Evolutionary conservation across 2,113 vertebrate species (phyloP), one percentile per base, ranked within the genome.

Genomic region (Hippocampus abdominalis): DNA sequence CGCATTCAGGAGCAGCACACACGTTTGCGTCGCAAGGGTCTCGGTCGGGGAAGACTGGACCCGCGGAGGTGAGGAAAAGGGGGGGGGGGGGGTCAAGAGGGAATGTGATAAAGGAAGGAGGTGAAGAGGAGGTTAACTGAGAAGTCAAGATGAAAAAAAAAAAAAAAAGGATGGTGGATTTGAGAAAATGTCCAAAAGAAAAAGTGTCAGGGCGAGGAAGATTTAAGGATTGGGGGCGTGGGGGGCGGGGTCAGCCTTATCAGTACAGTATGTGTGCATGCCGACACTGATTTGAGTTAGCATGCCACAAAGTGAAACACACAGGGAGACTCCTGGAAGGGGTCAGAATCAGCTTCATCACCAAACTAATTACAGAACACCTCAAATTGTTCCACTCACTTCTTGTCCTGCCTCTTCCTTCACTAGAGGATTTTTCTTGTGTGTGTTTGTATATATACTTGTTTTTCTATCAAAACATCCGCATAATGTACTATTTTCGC

Each of bases 321-420:
- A 90, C 84, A 81, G 85, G 90, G 90, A 91, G 90, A 91, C 90
- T 91, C 88, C 88, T 90, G 90, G 91, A 93, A 92, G 91, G 91
- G 90, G 90, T 92, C 89, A 84, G 86, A 91, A 90, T 87, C 48
- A 78, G 77, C 83, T 77, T 63, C 32, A 68, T 44, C 40, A 46
- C 12, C 39, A 15, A 29, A n/a, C n/a, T 7, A 6, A 64, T 42
- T 16, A 25, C 29, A 40, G 29, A 46, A 5, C 23, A 40, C 39
- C 40, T 23, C 61, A 78, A 49, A 76, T 32, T 64, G 49, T 46
- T 66, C 27, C 15, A 18, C 32, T 68, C 12, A 16, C 27, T 25
- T 71, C 48, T 23, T 27, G 25, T 11, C n/a, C 10, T 12, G 10
- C 3, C 23, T 57, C 32, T 8, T 5, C 9, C 27, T 60, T 60